Evolutionary conservation across 1,140 invertebrate species (phyloP).

Genomic region (Euwallacea similis): DNA sequence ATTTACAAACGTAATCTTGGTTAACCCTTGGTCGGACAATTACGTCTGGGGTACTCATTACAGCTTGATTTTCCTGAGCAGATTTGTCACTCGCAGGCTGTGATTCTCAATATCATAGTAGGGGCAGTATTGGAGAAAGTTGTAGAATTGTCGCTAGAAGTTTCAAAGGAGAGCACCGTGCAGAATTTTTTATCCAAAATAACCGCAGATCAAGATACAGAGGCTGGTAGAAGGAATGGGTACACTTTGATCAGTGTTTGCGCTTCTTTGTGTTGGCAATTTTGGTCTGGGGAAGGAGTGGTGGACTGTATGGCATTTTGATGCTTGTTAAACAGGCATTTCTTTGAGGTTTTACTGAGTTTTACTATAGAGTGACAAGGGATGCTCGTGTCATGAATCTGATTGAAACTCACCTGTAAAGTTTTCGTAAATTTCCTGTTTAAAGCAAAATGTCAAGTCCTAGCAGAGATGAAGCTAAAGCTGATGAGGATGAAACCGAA

Average conservation of each 20-base stretch:
- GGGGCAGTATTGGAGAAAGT: slow-evolving; percentile 35
- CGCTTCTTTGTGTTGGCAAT: slow-evolving; percentile 24
- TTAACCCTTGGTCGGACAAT: slow-evolving; percentile 8
- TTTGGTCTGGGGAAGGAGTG: neutral
- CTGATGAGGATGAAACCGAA: too few relatives aligned
- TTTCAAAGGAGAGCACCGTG: slow-evolving; percentile 33
- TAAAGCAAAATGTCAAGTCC: too few relatives aligned
- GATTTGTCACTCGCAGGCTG: slow-evolving; percentile 31
- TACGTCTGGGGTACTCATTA: slow-evolving; percentile 9
- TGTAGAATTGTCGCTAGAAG: slow-evolving; percentile 39
- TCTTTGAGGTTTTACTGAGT: too few relatives aligned
- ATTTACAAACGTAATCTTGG: slow-evolving; percentile 22
- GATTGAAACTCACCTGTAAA: too few relatives aligned
- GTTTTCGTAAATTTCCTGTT: too few relatives aligned
- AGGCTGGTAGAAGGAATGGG: slow-evolving; percentile 34
- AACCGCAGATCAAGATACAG: slow-evolving; percentile 17
- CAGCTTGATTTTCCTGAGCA: slow-evolving; percentile 37
- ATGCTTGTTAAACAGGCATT: too few relatives aligned
- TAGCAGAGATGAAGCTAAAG: too few relatives aligned
- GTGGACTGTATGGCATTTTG: too few relatives aligned
- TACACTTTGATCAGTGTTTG: slow-evolving; percentile 41
- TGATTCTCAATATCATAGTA: slow-evolving; percentile 39
- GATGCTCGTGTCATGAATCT: too few relatives aligned
- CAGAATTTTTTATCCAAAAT: slow-evolving; percentile 36
- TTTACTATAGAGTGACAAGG: too few relatives aligned